Evolutionary conservation across 2,113 vertebrate species (phyloP), one percentile per base, ranked within the genome.

Genomic region (Apteryx owenii): DNA sequence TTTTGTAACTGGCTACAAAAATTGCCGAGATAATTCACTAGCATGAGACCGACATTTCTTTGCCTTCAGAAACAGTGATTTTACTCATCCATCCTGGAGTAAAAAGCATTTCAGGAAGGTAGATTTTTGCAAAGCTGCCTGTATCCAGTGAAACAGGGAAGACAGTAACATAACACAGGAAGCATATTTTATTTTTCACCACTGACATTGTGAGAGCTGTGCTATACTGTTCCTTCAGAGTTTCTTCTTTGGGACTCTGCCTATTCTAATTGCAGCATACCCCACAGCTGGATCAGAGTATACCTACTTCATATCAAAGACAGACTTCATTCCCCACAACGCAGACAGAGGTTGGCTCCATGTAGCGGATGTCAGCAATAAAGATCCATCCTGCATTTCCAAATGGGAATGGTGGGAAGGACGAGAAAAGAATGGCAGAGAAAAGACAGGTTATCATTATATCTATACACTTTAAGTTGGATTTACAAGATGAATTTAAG

Each of bases 231-330:
- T 65, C 40, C 54, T 28, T 64, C 51, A 19, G 8, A 38, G 46
- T 46, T 70, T 58, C 64, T 15, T 85, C 26, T 60, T 40, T 10
- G 44, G n/a, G 13, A 50, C 89, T 91, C 64, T 68, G 64, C 61
- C 26, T 72, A 7, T 72, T 66, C 22, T 69, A 66, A 75, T 5
- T 51, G 60, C 68, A 79, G 36, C 29, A 70, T 7, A 81, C 1
- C 38, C 66, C 44, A 36, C 58, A 73, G 15, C 20, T 64, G 46
- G 64, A 83, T 36, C 44, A 92, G n/a, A 62, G 33, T 72, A 83
- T 85, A 98, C 99, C 97, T 98, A 99, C 99, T 99, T 99, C 99
- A 99, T 99, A 97, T 99, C 99, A 98, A 99, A 99, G 92, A 99
- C 99, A 26, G 99, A 99, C 93, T 99, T 99, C 99, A 99, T 99